A percentile compares a stretch with the other conserved stretches of the same genome.
phyloP scores from a whole-genome alignment of 2,797 vertebrate species.

The Paratrypauchen microcephalus region DNA sequence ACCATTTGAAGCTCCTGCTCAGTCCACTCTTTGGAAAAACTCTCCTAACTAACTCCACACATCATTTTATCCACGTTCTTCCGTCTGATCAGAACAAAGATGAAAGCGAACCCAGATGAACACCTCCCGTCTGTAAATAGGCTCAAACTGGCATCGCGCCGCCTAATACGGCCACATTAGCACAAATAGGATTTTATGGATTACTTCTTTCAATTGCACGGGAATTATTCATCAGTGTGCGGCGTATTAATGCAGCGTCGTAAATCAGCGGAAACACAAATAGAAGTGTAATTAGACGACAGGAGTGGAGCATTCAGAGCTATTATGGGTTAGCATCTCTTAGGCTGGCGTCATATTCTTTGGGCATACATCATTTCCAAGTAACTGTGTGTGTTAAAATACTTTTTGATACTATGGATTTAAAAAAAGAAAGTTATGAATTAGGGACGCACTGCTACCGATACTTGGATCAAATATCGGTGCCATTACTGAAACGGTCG shows the following conservation, averaged over 20 bases:
- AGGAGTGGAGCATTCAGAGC: not conserved
- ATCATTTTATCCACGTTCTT: not conserved
- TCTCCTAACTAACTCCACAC: slow-evolving; percentile 25
- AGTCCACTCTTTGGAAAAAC: slow-evolving; percentile 17
- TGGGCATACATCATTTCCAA: no score
- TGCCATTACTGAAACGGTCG: no score
- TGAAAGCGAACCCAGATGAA: slow-evolving; percentile 3
- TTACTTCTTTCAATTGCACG: slow-evolving; percentile 13
- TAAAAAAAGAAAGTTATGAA: no score
- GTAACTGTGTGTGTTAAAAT: no score
- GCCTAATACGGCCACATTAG: not conserved
- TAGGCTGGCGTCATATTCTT: no score
- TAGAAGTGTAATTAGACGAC: not conserved
- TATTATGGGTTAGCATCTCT: not conserved
- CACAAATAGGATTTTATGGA: slow-evolving; percentile 25
- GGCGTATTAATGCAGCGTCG: not conserved
- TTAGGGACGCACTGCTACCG: no score
- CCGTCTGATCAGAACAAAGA: slow-evolving; percentile 6
- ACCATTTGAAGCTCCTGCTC: slow-evolving; percentile 18
- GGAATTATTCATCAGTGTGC: not conserved
- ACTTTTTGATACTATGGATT: not conserved
- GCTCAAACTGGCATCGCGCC: slow-evolving; percentile 4
- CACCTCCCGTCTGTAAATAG: not conserved
- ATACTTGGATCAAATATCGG: no score
- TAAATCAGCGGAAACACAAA: not conserved